Percentiles rank a stretch among this genome's conserved stretches.
Evolutionary conservation across 23 tunicate species (phyloP).

Genomic region (Halocynthia roretzi): DNA sequence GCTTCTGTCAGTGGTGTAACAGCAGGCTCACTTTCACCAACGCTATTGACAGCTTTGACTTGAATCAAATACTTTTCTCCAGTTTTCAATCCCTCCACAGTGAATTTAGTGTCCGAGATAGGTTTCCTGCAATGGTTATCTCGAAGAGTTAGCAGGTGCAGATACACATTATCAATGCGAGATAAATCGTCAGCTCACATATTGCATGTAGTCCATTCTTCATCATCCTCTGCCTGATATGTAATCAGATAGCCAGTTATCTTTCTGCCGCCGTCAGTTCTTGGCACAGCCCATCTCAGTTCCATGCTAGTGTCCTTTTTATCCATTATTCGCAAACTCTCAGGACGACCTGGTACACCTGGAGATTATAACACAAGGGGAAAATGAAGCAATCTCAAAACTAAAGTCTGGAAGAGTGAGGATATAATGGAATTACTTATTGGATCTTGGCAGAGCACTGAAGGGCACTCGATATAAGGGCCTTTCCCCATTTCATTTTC

Average conservation of each 20-base stretch:
- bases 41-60: constrained; percentile 70
- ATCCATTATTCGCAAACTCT: constrained; percentile 59
- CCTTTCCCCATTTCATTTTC: constrained; percentile 72
- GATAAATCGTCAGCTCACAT: neutral
- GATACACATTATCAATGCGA: no score
- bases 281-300: constrained; percentile 71
- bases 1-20: constrained; percentile 23
- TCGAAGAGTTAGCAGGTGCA: no score
- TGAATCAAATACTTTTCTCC: constrained; percentile 64
- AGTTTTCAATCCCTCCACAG: constrained; percentile 43
- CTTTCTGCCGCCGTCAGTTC: constrained; percentile 83
- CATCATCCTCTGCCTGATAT: constrained; percentile 42
- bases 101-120: constrained; percentile 28
- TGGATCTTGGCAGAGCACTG: constrained; percentile 85
- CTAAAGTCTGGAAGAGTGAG: neutral
- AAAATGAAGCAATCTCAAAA: neutral
- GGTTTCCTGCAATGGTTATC: constrained; percentile 8
- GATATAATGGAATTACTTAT: neutral
- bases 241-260: constrained; percentile 70
- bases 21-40: constrained; percentile 83
- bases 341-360: constrained; percentile 64
- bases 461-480: constrained; percentile 56
- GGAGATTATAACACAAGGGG: constrained; percentile 4
- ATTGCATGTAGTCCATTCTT: constrained; percentile 52
- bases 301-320: constrained; percentile 57